A percentile compares a stretch with the other conserved stretches of the same genome.
These are phyloP conservation scores for Hyposmocoma kahamanoa DNA, from an alignment of 1,140 invertebrate genomes.

Conservation along the genomic window DNA sequence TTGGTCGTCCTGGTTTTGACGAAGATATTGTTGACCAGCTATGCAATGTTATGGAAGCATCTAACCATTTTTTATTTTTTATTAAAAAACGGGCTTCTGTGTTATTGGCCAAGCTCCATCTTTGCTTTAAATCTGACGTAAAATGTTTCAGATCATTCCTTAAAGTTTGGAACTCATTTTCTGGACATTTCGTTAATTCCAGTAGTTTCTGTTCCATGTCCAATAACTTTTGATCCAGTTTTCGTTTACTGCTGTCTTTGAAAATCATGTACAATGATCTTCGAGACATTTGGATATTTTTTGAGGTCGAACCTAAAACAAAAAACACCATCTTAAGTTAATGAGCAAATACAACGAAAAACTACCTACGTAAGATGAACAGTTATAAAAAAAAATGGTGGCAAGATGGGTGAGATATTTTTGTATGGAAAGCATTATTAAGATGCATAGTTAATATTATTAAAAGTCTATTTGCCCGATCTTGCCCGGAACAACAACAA, in stretches of 20 bases:
- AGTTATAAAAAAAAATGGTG: neutral
- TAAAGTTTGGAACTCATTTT: neutral
- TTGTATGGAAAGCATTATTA: neutral
- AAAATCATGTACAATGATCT: neutral
- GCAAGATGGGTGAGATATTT: neutral
- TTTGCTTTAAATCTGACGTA: neutral
- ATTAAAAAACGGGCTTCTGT: constrained; percentile 5
- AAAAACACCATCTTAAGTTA: neutral
- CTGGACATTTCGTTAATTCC: neutral
- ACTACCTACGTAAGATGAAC: neutral
- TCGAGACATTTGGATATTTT: neutral
- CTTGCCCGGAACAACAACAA: neutral
- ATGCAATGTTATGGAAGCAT: neutral
- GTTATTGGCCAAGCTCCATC: neutral
- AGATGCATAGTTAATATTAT: neutral
- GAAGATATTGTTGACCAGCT: too few relatives aligned
- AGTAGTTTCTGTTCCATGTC: neutral
- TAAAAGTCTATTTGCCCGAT: neutral
- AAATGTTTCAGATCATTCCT: neutral
- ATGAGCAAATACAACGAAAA: neutral
- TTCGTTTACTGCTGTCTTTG: neutral
- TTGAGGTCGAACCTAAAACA: neutral
- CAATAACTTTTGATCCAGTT: neutral
- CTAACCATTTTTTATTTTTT: constrained; percentile 10
- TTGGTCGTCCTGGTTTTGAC: neutral